Evolutionary conservation across 2,888 invertebrate genomes (phyloP), one percentile per base, ranked within the genome.

Genomic region (Hyppa rectilinea): DNA sequence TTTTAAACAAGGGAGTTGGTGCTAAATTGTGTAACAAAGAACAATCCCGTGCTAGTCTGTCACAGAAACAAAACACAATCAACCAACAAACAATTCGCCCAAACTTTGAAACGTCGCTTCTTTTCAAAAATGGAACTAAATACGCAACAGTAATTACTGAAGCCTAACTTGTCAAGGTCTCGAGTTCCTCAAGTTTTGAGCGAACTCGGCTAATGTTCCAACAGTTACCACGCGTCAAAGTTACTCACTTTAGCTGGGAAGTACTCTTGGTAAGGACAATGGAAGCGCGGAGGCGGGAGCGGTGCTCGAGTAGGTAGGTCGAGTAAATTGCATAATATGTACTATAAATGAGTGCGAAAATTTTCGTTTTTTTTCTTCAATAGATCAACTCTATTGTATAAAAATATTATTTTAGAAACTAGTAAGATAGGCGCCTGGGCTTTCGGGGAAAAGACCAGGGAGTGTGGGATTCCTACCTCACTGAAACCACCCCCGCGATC

Each of bases 211-310:
- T 87, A 87, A 87, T 87, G 85, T 85, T 86, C 78, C 75, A 75
- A 81, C 80, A 82, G 85, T 87, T 86, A 85, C 80, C 81, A 85
- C 80, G 87, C 81, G 87, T 87, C 86, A 80, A 85, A 85, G 75
- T 83, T 85, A 78, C 61, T 68, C 62, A 80, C 78, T 79, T 78
- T 71, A 63, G 73, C 61, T 63, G 61, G 52, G 65, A 72, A 79
- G 72, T 75, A 73, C 66, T 58, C 59, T 20, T 71, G 29, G 14
- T 5, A 17, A 71, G 45, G 38, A 50, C 50, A 36, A 52, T 40
- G 0, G 45, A 7, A 5, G 0, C 4, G 29, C 10, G 23, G 29
- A 52, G 2, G 75, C 67, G 58, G 20, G 12, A 80, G 80, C 74
- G 78, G 38, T 12, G 10, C 31, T 53, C 29, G 0, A 10, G 68